These are phyloP conservation scores for Drosophila flavopinicola DNA, from an alignment of 2,888 invertebrate species.

Conservation along the genomic window DNA sequence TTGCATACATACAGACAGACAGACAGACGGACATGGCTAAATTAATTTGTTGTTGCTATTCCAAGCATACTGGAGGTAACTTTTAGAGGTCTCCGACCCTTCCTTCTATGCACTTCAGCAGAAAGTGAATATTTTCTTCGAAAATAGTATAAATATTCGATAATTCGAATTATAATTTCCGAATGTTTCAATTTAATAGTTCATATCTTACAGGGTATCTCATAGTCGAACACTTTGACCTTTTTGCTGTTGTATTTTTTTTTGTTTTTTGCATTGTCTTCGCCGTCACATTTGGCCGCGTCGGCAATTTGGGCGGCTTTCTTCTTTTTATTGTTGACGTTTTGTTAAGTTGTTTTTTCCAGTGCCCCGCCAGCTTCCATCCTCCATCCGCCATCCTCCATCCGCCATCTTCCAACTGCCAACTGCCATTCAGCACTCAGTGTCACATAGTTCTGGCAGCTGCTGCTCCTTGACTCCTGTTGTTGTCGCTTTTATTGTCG, in stretches of 20 bases:
- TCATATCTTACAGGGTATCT: background rate
- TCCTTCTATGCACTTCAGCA: too few species aligned
- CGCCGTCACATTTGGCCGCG: conserved; percentile 44
- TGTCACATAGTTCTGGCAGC: conserved; percentile 28
- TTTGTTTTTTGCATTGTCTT: conserved; percentile 43
- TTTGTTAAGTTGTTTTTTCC: conserved; percentile 79
- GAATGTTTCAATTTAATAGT: too few species aligned
- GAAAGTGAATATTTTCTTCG: too few species aligned
- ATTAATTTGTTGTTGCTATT: too few species aligned
- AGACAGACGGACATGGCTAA: too few species aligned
- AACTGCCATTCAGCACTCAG: conserved; percentile 34
- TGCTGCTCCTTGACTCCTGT: conserved; percentile 46
- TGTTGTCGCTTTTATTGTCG: conserved; percentile 72
- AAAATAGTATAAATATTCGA: too few species aligned
- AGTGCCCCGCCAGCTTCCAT: conserved; percentile 36
- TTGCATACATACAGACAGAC: too few species aligned
- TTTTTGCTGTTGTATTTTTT: conserved; percentile 11
- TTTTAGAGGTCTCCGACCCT: too few species aligned
- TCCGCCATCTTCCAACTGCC: conserved; percentile 6
- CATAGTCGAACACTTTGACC: background rate
- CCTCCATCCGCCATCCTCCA: conserved; percentile 1
- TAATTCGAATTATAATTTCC: too few species aligned
- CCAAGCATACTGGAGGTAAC: too few species aligned
- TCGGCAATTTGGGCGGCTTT: conserved; percentile 57
- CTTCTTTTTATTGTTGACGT: conserved; percentile 66